A percentile compares a stretch with the other conserved stretches of the same genome.
Evolutionary conservation across 2,797 vertebrate genomes (phyloP).

Genomic region (Uromys caudimaculatus): DNA sequence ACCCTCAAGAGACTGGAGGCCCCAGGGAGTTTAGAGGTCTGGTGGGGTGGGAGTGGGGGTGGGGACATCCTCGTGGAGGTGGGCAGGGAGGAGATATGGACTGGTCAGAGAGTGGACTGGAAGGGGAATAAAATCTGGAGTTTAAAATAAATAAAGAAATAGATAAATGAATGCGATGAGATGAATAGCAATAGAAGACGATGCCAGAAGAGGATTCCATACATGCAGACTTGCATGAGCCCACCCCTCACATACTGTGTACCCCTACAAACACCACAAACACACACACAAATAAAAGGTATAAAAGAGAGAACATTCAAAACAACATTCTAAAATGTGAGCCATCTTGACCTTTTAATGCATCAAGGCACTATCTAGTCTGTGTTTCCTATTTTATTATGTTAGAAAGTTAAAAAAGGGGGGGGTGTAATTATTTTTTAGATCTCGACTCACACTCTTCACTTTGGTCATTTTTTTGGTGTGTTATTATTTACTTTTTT

Average conservation of each 20-base stretch:
- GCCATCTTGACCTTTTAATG: background rate
- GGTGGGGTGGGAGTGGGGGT: too few relatives aligned
- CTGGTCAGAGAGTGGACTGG: too few relatives aligned
- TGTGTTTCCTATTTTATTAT: conserved; percentile 1
- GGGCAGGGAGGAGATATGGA: too few relatives aligned
- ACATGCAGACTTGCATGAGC: too few relatives aligned
- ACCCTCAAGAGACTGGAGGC: too few relatives aligned
- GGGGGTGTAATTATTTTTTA: conserved; percentile 13
- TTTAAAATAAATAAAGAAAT: too few relatives aligned
- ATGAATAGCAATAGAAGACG: background rate
- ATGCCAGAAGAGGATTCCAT: background rate
- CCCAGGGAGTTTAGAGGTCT: too few relatives aligned
- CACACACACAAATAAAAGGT: background rate
- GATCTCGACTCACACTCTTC: background rate
- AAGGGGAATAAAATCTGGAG: too few relatives aligned
- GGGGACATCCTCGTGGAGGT: too few relatives aligned
- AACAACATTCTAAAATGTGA: background rate
- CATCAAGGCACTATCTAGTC: background rate
- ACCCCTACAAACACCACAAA: background rate
- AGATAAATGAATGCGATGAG: too few relatives aligned
- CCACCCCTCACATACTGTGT: background rate
- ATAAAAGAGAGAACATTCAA: background rate
- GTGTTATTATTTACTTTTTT: background rate
- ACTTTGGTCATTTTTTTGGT: conserved; percentile 1
- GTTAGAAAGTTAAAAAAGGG: background rate